Conservation (phyloP, 2,797 vertebrate genomes). For the Silurus aristotelis region DNA sequence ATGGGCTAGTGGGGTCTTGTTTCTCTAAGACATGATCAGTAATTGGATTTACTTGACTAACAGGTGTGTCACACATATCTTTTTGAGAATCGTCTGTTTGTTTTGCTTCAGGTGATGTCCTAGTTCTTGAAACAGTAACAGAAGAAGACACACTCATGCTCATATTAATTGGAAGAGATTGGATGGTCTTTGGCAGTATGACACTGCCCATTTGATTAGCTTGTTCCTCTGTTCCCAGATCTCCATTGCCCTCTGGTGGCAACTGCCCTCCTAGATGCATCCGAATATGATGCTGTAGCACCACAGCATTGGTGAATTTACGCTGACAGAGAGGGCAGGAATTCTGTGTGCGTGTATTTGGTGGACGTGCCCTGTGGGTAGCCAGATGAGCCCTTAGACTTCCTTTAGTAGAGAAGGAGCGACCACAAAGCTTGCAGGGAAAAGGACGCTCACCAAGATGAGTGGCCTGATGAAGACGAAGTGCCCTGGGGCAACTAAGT, state of each 20-base stretch:
- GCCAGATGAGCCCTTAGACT: conserved; percentile 88
- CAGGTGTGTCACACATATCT: conserved; percentile 60
- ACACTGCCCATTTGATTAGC: conserved; percentile 47
- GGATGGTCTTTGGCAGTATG: conserved; percentile 60
- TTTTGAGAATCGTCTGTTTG: conserved; percentile 65
- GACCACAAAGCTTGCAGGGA: conserved; percentile 89
- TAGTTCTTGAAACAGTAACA: conserved; percentile 57
- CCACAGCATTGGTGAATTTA: conserved; percentile 91
- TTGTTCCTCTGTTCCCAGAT: conserved; percentile 55
- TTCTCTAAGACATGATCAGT: conserved; percentile 59
- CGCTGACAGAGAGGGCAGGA: conserved; percentile 90
- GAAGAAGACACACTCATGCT: conserved; percentile 57
- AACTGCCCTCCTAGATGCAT: conserved; percentile 91
- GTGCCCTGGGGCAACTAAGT: conserved; percentile 87
- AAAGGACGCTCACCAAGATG: conserved; percentile 89
- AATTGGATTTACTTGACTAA: conserved; percentile 64
- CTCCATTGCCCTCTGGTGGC: conserved; percentile 73
- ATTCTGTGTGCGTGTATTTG: conserved; percentile 84
- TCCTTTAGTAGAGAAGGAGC: conserved; percentile 90
- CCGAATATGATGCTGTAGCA: conserved; percentile 92
- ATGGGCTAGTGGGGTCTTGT: conserved; percentile 58
- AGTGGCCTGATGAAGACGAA: conserved; percentile 88
- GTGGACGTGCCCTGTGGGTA: conserved; percentile 84
- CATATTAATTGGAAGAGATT: conserved; percentile 72
- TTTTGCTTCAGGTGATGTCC: conserved; percentile 57